Conservation (phyloP, 2,113 vertebrate species). For the Channa argus region DNA sequence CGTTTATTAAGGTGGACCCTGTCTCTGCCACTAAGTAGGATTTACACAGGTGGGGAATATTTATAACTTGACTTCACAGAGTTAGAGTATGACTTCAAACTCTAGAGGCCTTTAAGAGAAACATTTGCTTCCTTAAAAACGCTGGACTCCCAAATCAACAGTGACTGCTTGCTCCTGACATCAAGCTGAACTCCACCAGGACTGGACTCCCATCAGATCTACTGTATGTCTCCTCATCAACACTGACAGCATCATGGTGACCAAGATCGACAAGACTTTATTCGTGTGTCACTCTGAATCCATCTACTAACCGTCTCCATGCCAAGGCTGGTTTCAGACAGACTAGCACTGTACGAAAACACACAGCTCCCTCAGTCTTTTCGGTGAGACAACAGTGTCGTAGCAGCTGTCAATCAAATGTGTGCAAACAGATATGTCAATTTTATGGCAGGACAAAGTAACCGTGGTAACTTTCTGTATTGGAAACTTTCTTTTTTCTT, state of each 20-base stretch:
- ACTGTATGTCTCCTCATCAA: constrained; percentile 20
- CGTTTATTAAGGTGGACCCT: neutral
- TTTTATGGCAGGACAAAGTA: no score
- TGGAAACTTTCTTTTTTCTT: no score
- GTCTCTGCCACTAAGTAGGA: neutral
- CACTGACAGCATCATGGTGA: constrained; percentile 31
- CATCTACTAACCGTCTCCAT: constrained; percentile 10
- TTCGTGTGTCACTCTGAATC: constrained; percentile 41
- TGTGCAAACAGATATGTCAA: no score
- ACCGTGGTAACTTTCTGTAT: no score
- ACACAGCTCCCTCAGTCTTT: neutral
- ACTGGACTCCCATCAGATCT: constrained; percentile 33
- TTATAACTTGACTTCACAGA: constrained; percentile 32
- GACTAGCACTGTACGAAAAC: constrained; percentile 6
- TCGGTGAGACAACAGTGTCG: neutral
- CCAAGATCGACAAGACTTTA: constrained; percentile 33
- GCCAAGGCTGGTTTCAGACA: neutral
- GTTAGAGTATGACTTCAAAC: neutral
- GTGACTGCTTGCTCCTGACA: constrained; percentile 39
- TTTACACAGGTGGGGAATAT: constrained; percentile 26
- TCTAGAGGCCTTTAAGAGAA: constrained; percentile 17
- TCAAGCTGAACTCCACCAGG: constrained; percentile 3
- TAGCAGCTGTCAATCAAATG: no score
- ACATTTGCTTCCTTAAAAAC: neutral
- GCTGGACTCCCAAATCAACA: constrained; percentile 5